These are phyloP conservation scores for Myripristis murdjan DNA, from an alignment of 2,797 vertebrate genomes.

Conservation along the genomic window DNA sequence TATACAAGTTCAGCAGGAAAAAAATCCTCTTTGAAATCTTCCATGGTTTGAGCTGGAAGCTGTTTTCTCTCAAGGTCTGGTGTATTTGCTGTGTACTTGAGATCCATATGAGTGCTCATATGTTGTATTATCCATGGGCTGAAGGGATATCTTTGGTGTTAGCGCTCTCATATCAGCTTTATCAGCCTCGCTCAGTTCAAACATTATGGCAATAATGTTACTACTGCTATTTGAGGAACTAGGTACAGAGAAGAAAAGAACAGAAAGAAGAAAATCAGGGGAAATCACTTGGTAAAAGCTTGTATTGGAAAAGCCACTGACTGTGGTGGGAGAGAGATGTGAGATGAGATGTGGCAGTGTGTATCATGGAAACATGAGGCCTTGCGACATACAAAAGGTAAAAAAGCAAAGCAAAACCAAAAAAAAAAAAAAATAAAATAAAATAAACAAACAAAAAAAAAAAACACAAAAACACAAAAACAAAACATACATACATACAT, in stretches of 20 bases:
- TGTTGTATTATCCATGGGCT: slow-evolving; percentile 34
- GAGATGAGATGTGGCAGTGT: not conserved
- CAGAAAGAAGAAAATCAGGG: no score
- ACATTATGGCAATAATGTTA: slow-evolving; percentile 47
- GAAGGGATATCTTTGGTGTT: slow-evolving; percentile 47
- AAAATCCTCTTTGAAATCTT: not conserved
- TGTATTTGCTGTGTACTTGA: slow-evolving; percentile 27
- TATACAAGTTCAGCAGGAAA: not conserved
- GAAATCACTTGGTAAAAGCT: not conserved
- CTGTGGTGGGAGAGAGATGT: no score
- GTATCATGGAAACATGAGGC: no score
- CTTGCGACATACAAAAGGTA: no score
- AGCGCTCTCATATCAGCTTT: slow-evolving; percentile 46
- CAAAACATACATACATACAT: no score
- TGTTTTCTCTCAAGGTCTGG: not conserved
- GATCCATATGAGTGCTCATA: slow-evolving; percentile 15
- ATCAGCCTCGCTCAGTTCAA: slow-evolving; percentile 23
- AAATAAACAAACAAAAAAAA: no score
- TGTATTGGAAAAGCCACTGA: not conserved
- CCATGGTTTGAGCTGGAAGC: not conserved
- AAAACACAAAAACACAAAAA: no score
- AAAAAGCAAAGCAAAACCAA: no score
- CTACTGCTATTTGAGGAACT: slow-evolving; percentile 39
- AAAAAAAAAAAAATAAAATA: no score
- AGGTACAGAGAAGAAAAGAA: not conserved